Evolutionary conservation across 2,888 invertebrate genomes (phyloP), one percentile per base, ranked within the genome.

Genomic region (Dascillus cervinus): DNA sequence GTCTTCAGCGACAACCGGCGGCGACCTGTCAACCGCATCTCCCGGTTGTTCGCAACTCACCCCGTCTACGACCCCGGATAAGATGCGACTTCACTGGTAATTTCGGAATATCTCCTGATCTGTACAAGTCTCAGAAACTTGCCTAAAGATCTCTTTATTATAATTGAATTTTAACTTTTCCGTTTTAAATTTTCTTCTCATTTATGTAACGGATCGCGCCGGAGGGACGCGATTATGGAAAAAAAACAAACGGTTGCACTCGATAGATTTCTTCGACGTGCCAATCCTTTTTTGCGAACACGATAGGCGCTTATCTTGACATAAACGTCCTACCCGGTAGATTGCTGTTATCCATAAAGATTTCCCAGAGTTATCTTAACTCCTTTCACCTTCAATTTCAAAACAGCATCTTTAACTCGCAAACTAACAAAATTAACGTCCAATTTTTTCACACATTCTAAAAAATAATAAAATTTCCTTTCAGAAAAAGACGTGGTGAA

Each of bases 1-100:
- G 55, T 54, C 54, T 60, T 59, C 58, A 55, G 53, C 48, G 53
- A 49, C 57, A 58, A 55, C 54, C 56, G 60, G 53, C 50, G 53
- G 54, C 50, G 54, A 55, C 52, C 58, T 60, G 60, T 58, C 59
- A 60, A 54, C 53, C 53, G 50, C 58, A 59, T 58, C 57, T 58
- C 52, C 48, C 48, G 45, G 44, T 47, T 47, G 50, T 52, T 53
- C 52, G 48, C 31, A 15, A 34, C 26, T 28, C 32, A 32, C 34
- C 34, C 32, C 32, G 28, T 8, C 8, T 17, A 4, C 8, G 17
- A 17, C n/a, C 29, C 31, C 32, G 32, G 19, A 37, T 37, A 29
- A 22, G 28, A 37, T 29, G 32, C 13, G 37, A 37, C 30, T 37
- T 37, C n/a, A n/a, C n/a, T n/a, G n/a, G 27, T 37, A 37, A 32